Conservation (phyloP, 2,797 vertebrate genomes). For the Phrynocephalus vlangalii region DNA sequence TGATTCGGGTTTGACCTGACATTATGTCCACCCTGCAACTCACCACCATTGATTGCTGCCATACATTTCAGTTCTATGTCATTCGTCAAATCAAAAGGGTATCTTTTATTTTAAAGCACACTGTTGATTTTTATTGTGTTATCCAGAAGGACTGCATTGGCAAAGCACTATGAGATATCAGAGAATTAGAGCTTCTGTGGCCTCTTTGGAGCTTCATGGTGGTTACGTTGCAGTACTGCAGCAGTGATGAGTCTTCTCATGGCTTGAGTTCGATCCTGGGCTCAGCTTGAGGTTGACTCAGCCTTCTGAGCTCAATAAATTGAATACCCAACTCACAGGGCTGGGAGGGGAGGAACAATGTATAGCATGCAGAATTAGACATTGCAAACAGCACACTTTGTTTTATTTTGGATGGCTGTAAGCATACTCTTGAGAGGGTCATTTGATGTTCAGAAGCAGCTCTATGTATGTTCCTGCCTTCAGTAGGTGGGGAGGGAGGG, state of each 20-base stretch:
- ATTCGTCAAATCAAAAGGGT: neutral
- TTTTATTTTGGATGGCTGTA: neutral
- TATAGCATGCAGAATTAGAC: too few species aligned
- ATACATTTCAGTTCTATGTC: neutral
- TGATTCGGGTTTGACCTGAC: conserved; percentile 33
- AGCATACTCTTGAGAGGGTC: neutral
- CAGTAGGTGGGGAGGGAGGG: neutral
- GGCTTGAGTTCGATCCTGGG: too few species aligned
- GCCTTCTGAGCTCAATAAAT: too few species aligned
- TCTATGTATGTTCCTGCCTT: neutral
- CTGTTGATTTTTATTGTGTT: conserved; percentile 13
- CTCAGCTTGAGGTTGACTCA: too few species aligned
- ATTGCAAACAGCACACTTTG: too few species aligned
- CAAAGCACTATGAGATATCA: neutral
- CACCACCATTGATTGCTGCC: neutral
- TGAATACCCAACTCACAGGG: too few species aligned
- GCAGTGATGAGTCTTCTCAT: too few species aligned
- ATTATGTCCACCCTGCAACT: conserved; percentile 2
- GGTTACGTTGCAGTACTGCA: too few species aligned
- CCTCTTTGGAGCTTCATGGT: too few species aligned
- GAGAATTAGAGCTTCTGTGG: neutral
- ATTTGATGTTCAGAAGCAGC: neutral
- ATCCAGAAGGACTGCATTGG: neutral
- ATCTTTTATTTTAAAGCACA: neutral
- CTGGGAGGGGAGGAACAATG: too few species aligned